A percentile compares a stretch with the other conserved stretches of the same genome.
phyloP scores from a whole-genome alignment of 2,888 invertebrate species.

The Eurytoma californica region DNA sequence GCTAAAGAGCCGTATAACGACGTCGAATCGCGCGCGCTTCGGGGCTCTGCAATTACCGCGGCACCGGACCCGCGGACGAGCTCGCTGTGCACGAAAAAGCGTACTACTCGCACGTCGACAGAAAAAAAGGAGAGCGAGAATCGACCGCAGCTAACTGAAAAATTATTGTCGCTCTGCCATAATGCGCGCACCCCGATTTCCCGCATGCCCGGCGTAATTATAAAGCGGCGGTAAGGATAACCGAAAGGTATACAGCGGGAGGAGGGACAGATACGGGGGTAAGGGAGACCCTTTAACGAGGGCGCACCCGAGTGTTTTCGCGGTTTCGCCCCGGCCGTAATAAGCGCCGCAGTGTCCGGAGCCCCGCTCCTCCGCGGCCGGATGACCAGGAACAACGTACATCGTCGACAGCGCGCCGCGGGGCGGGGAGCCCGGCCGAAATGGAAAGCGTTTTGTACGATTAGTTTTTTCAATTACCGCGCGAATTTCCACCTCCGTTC shows the following conservation, averaged over 20 bases:
- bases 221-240: conserved; percentile 1
- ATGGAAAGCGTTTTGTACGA: background rate
- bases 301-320: conserved; percentile 54
- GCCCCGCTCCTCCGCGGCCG: too few relatives aligned
- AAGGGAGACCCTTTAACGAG: conserved; percentile 19
- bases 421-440: background rate
- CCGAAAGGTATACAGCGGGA: too few relatives aligned
- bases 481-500: background rate
- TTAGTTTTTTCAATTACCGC: conserved; percentile 24
- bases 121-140: conserved; percentile 11
- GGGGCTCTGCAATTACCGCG: conserved; percentile 28
- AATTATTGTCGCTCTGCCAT: conserved; percentile 12
- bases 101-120: background rate
- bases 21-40: conserved; percentile 40
- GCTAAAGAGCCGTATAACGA: conserved; percentile 28
- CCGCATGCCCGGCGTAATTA: background rate
- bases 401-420: background rate
- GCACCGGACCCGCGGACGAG: background rate
- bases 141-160: conserved; percentile 43
- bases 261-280: background rate
- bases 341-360: background rate
- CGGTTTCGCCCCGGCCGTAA: conserved; percentile 39
- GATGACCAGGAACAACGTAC: background rate
- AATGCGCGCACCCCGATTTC: background rate
- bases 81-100: background rate